Evolutionary conservation across 2,888 invertebrate genomes (phyloP).

Genomic region (Drosophila fungiperda): DNA sequence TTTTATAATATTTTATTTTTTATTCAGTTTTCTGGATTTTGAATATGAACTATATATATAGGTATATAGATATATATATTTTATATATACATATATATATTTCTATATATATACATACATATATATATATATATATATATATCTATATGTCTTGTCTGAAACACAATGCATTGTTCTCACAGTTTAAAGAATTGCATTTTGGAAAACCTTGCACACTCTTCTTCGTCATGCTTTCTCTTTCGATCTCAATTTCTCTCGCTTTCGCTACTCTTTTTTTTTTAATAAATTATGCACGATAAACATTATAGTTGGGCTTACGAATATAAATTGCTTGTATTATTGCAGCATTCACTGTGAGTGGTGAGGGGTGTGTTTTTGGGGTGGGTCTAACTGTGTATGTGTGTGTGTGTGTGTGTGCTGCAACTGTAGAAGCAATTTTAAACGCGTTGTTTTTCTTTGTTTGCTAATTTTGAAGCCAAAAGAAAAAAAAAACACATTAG

Average conservation of each 20-base stretch:
- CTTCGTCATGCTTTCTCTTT: conserved; percentile 1
- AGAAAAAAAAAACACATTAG: conserved; percentile 20
- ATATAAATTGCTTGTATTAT: conserved; percentile 41
- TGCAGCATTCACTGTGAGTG: conserved; percentile 29
- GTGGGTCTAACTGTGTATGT: conserved; percentile 3
- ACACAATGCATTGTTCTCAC: conserved; percentile 59
- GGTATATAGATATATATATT: conserved; percentile 52
- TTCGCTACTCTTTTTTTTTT: conserved; percentile 33
- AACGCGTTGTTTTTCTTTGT: conserved; percentile 2
- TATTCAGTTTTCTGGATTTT: conserved; percentile 64
- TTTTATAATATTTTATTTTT: conserved; percentile 58
- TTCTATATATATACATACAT: conserved; percentile 40
- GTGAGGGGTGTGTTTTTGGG: conserved; percentile 17
- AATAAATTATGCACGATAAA: conserved; percentile 72
- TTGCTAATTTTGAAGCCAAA: conserved; percentile 27
- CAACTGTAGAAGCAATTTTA: conserved; percentile 58
- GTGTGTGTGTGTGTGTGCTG: conserved; percentile 30
- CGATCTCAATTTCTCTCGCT: background rate
- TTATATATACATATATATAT: conserved; percentile 33
- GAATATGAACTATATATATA: conserved; percentile 62
- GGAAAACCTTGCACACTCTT: conserved; percentile 28
- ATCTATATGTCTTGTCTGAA: conserved; percentile 51
- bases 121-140: conserved; percentile 36
- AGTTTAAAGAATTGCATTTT: conserved; percentile 38
- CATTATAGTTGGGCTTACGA: conserved; percentile 53